Evolutionary conservation across 2,797 vertebrate genomes (phyloP).

Genomic region (Gymnocypris eckloni): DNA sequence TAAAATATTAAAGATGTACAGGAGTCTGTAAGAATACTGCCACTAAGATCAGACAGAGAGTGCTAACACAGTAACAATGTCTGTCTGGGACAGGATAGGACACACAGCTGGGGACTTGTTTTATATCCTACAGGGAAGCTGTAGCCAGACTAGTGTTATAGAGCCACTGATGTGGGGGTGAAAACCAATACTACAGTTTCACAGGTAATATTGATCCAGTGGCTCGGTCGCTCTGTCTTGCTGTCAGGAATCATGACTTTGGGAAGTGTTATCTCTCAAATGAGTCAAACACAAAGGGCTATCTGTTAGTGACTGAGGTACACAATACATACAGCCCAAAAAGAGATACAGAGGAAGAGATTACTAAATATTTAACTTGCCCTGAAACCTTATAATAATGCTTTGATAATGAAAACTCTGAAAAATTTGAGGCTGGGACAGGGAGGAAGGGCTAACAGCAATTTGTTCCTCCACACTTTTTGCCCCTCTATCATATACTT

Average conservation of each 20-base stretch:
- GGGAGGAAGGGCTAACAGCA: background rate
- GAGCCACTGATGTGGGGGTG: slow-evolving; percentile 18
- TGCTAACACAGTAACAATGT: slow-evolving; percentile 42
- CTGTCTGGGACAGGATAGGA: slow-evolving; percentile 26
- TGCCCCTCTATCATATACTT: background rate
- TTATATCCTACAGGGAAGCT: slow-evolving; percentile 26
- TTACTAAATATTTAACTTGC: slow-evolving; percentile 38
- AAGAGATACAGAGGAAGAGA: slow-evolving; percentile 16
- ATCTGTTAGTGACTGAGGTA: slow-evolving; percentile 21
- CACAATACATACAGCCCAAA: slow-evolving; percentile 15
- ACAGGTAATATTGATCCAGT: slow-evolving; percentile 32
- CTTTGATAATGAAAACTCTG: slow-evolving; percentile 11
- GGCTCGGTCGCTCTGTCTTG: background rate
- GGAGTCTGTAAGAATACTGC: slow-evolving; percentile 22
- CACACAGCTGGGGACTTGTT: slow-evolving; percentile 33
- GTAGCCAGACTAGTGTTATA: slow-evolving; percentile 8
- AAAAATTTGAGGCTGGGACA: slow-evolving; percentile 9
- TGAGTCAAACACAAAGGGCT: background rate
- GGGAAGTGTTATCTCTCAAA: slow-evolving; percentile 23
- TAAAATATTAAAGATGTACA: slow-evolving; percentile 51
- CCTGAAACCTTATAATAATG: slow-evolving; percentile 10
- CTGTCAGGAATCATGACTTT: slow-evolving; percentile 32
- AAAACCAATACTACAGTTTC: slow-evolving; percentile 27
- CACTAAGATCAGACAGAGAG: slow-evolving; percentile 37
- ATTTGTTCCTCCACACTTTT: background rate